phyloP scores from a whole-genome alignment of 2,888 invertebrate genomes.

The Limnephilus rhombicus region DNA sequence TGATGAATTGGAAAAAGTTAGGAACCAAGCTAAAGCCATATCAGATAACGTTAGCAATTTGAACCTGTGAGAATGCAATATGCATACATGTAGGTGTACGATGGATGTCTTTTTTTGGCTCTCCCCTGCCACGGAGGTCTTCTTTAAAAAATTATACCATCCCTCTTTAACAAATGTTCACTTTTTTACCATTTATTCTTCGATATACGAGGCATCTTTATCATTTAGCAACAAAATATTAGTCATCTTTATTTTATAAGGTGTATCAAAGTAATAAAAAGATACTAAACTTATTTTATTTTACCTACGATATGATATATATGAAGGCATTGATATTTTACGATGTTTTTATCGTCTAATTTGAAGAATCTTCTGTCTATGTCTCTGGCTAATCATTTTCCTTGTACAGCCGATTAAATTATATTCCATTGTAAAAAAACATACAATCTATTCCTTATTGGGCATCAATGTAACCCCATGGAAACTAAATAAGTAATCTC shows the following conservation, averaged over 20 bases:
- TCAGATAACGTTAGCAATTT: too few species aligned
- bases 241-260: not conserved
- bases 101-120: too few species aligned
- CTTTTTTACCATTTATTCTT: not conserved
- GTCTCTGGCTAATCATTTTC: not conserved
- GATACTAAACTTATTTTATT: not conserved
- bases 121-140: too few species aligned
- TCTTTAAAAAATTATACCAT: too few species aligned
- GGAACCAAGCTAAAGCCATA: too few species aligned
- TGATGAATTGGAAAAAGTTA: too few species aligned
- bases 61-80: too few species aligned
- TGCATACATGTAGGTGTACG: too few species aligned
- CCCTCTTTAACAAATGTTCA: too few species aligned
- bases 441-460: not conserved
- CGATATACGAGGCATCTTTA: not conserved
- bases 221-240: not conserved
- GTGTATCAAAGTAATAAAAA: not conserved
- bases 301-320: not conserved
- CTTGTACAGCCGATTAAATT: not conserved
- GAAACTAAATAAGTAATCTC: conserved; percentile 8
- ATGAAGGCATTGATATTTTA: not conserved
- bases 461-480: not conserved
- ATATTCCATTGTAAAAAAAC: not conserved
- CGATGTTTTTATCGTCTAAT: not conserved
- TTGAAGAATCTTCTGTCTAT: not conserved